Evolutionary conservation across 2,888 invertebrate species (phyloP).

Genomic region (Holacanthella duospinosa): DNA sequence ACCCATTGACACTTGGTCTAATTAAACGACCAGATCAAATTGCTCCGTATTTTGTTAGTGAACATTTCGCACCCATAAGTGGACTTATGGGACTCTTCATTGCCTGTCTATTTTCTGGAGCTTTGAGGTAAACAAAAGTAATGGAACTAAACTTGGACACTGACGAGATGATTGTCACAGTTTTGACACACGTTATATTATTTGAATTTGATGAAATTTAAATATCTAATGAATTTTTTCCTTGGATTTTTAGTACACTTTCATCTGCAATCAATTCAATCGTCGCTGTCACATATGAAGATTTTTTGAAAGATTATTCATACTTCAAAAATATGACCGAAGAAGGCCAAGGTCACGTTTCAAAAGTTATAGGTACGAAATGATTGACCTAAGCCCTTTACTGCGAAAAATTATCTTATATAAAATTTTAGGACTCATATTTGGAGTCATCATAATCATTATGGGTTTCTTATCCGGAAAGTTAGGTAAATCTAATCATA

Average conservation of each 20-base stretch:
- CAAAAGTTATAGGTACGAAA: conserved; percentile 32
- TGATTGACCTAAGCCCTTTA: too few relatives aligned
- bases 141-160: too few relatives aligned
- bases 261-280: conserved; percentile 39
- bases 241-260: conserved; percentile 38
- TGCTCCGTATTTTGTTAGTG: conserved; percentile 44
- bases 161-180: too few relatives aligned
- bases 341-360: conserved; percentile 29
- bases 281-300: conserved; percentile 39
- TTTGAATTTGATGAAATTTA: too few relatives aligned
- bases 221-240: too few relatives aligned
- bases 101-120: conserved; percentile 45
- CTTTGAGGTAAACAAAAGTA: conserved; percentile 41
- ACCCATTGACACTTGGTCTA: conserved; percentile 39
- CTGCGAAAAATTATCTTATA: too few relatives aligned
- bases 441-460: conserved; percentile 25
- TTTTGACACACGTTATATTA: too few relatives aligned
- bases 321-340: conserved; percentile 30
- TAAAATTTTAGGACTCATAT: conserved; percentile 22
- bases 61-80: conserved; percentile 41
- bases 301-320: conserved; percentile 33
- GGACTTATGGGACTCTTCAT: conserved; percentile 47
- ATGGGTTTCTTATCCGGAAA: conserved; percentile 37
- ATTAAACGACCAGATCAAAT: conserved; percentile 37
- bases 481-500: conserved; percentile 21